These are phyloP conservation scores for Dione vanillae DNA, from an alignment of 2,888 invertebrate genomes.

Conservation along the genomic window DNA sequence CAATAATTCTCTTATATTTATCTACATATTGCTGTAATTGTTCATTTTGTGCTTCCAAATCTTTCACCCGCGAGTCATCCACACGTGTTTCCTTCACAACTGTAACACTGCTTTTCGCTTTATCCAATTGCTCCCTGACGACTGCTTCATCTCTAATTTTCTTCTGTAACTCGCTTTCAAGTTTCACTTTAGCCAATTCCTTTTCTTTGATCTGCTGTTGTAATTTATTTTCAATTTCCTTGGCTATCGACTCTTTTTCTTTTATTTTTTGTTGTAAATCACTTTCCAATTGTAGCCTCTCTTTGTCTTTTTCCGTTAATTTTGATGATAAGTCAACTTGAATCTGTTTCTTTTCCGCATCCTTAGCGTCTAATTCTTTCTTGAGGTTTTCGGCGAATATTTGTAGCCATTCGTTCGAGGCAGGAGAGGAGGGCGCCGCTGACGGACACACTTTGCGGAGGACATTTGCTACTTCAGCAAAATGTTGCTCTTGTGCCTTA, in stretches of 20 bases:
- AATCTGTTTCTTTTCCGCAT: constrained; percentile 41
- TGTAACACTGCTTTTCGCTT: constrained; percentile 43
- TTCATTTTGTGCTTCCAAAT: constrained; percentile 85
- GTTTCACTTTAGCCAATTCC: constrained; percentile 42
- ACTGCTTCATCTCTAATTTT: constrained; percentile 47
- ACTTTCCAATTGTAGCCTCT: constrained; percentile 43
- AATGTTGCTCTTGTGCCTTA: constrained; percentile 86
- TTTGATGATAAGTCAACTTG: constrained; percentile 38
- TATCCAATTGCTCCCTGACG: constrained; percentile 46
- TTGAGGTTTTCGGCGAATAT: constrained; percentile 68
- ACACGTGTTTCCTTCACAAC: constrained; percentile 47
- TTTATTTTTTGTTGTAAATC: constrained; percentile 40
- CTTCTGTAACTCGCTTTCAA: constrained; percentile 43
- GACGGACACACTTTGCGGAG: constrained; percentile 64
- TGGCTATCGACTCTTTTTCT: constrained; percentile 43
- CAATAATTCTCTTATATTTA: constrained; percentile 89
- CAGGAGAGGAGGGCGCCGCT: constrained; percentile 57
- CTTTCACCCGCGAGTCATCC: constrained; percentile 65
- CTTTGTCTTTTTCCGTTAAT: constrained; percentile 43
- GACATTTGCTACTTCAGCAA: constrained; percentile 81
- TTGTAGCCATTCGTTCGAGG: constrained; percentile 63
- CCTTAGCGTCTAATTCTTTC: constrained; percentile 52
- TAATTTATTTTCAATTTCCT: constrained; percentile 41
- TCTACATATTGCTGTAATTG: constrained; percentile 86
- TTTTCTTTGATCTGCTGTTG: constrained; percentile 43